These are phyloP conservation scores for Apantesis nais DNA, from an alignment of 2,888 invertebrate species.

Conservation along the genomic window DNA sequence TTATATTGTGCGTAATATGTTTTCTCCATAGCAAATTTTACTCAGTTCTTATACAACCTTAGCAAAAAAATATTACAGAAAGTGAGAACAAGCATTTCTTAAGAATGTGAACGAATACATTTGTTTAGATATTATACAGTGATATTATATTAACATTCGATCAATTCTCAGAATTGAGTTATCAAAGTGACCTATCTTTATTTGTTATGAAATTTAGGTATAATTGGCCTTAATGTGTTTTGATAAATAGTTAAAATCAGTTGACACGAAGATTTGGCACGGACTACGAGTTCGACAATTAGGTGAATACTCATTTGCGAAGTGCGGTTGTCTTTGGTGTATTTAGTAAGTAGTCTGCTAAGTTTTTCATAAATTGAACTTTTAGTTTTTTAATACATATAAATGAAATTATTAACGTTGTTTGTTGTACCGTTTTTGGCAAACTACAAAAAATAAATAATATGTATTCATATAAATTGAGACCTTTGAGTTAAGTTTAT, in stretches of 20 bases:
- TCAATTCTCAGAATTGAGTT: constrained; percentile 32
- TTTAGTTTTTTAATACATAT: background rate
- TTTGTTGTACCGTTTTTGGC: background rate
- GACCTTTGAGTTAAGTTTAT: background rate
- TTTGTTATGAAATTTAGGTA: constrained; percentile 51
- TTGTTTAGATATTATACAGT: background rate
- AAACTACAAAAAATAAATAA: no score
- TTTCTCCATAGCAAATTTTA: background rate
- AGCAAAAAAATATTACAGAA: background rate
- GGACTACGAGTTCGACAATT: constrained; percentile 37
- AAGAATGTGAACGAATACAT: background rate
- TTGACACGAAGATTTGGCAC: constrained; percentile 55
- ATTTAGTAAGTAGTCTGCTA: no score
- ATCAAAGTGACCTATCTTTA: constrained; percentile 54
- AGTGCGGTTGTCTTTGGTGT: background rate
- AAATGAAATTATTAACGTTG: background rate
- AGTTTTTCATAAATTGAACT: background rate
- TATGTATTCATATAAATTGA: no score
- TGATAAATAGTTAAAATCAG: constrained; percentile 51
- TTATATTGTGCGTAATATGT: background rate
- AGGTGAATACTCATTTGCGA: constrained; percentile 14
- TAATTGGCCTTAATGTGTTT: constrained; percentile 54
- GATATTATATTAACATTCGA: constrained; percentile 13
- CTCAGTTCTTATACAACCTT: background rate
- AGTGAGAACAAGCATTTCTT: background rate